Evolutionary conservation across 2,888 invertebrate genomes (phyloP).

Genomic region (Dromius quadrimaculatus): DNA sequence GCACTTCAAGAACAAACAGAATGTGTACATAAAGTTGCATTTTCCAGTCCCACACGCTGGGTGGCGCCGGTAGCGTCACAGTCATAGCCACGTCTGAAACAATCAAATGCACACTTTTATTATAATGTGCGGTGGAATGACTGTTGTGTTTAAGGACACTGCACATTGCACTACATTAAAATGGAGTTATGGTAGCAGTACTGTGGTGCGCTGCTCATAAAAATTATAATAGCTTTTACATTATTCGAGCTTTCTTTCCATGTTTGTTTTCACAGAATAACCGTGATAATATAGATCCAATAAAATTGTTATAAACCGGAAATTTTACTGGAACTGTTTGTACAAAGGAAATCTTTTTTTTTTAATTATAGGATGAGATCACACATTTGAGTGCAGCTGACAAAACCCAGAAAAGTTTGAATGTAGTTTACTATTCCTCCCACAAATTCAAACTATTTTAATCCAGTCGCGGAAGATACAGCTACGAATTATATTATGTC

Average conservation of each 20-base stretch:
- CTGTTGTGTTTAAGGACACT: conserved; percentile 9
- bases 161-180: not conserved
- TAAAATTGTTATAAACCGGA: too few species aligned
- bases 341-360: too few species aligned
- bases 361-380: too few species aligned
- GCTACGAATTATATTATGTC: too few species aligned
- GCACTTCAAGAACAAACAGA: not conserved
- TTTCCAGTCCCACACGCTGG: not conserved
- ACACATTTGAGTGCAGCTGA: too few species aligned
- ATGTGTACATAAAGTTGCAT: conserved; percentile 14
- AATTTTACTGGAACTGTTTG: too few species aligned
- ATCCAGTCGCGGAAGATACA: too few species aligned
- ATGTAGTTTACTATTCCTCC: too few species aligned
- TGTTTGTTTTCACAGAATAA: too few species aligned
- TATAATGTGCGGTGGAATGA: conserved; percentile 5
- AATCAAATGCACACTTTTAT: conserved; percentile 30
- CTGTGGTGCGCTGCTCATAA: not conserved
- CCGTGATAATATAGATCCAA: too few species aligned
- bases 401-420: too few species aligned
- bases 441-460: too few species aligned
- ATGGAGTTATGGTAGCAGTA: not conserved
- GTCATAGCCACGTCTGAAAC: conserved; percentile 25
- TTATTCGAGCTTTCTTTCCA: not conserved
- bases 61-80: conserved; percentile 17
- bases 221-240: not conserved